Percentiles rank a stretch among this genome's conserved stretches.
These are phyloP conservation scores for Diogma glabrata DNA, from an alignment of 2,888 invertebrate species.

Conservation along the genomic window DNA sequence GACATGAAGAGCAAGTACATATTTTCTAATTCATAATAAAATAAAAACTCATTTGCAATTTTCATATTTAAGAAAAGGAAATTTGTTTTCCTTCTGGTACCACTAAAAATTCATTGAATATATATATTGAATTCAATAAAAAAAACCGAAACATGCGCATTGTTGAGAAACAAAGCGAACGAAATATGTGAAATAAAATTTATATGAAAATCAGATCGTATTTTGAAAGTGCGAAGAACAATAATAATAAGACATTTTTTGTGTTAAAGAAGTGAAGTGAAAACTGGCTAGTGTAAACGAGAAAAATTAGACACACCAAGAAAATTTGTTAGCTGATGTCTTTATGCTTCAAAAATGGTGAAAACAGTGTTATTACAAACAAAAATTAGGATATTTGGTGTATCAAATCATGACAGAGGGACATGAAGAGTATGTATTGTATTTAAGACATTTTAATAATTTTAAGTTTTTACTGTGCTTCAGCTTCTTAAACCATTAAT, in stretches of 20 bases:
- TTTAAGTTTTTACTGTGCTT: too few species aligned
- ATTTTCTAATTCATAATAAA: too few species aligned
- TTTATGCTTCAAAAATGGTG: slow-evolving; percentile 75
- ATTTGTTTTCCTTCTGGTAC: too few species aligned
- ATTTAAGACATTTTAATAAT: too few species aligned
- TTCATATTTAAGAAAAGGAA: too few species aligned
- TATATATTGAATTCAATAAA: too few species aligned
- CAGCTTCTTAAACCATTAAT: too few species aligned
- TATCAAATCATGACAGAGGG: slow-evolving; percentile 83
- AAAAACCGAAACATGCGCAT: slow-evolving; percentile 9
- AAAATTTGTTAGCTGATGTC: slow-evolving; percentile 41
- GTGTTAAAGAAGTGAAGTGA: background rate
- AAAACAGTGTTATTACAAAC: slow-evolving; percentile 65
- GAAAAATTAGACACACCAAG: slow-evolving; percentile 7
- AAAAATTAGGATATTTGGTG: slow-evolving; percentile 73
- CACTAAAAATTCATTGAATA: too few species aligned
- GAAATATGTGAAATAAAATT: slow-evolving; percentile 6
- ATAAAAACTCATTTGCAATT: too few species aligned
- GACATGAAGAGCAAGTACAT: too few species aligned
- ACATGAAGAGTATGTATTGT: slow-evolving; percentile 84
- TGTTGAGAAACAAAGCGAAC: slow-evolving; percentile 8
- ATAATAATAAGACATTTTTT: background rate
- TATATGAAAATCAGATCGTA: background rate
- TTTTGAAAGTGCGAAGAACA: background rate
- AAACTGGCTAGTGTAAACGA: slow-evolving; percentile 8